These are phyloP conservation scores for Eumerus sabulonum DNA, from an alignment of 2,888 invertebrate species.

Conservation along the genomic window DNA sequence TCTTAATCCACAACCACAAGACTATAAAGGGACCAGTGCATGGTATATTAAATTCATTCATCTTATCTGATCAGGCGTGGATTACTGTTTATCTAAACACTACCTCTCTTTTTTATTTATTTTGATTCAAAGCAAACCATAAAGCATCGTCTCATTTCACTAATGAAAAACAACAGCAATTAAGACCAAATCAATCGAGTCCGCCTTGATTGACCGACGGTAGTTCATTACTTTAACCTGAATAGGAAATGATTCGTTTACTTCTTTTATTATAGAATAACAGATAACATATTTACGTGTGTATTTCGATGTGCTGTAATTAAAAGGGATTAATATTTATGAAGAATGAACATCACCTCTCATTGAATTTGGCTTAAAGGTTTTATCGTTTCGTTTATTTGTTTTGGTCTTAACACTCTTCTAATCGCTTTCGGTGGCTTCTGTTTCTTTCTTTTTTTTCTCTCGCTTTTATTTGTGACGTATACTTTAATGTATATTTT, in stretches of 20 bases:
- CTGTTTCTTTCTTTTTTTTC: constrained; percentile 9
- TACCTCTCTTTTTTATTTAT: too few relatives aligned
- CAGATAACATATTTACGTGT: neutral
- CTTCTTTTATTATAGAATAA: neutral
- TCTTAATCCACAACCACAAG: neutral
- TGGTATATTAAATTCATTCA: too few relatives aligned
- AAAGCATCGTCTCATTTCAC: too few relatives aligned
- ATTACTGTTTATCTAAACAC: too few relatives aligned
- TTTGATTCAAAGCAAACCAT: too few relatives aligned
- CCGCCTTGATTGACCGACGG: constrained; percentile 26
- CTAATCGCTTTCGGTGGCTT: constrained; percentile 46
- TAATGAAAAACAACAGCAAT: constrained; percentile 16
- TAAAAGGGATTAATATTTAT: constrained; percentile 6
- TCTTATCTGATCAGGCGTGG: too few relatives aligned
- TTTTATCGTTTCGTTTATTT: constrained; percentile 27
- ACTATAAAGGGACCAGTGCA: neutral
- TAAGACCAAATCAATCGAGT: constrained; percentile 21
- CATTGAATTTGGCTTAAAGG: constrained; percentile 35
- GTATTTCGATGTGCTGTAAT: neutral
- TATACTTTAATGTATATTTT: too few relatives aligned
- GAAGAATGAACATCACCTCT: constrained; percentile 36
- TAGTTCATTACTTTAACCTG: constrained; percentile 7
- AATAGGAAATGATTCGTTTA: constrained; percentile 1
- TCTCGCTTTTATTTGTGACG: too few relatives aligned
- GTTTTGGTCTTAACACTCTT: constrained; percentile 40